Base-by-base conservation (phyloP, 2,113 vertebrate genomes). In the Turdus rufiventris region DNA sequence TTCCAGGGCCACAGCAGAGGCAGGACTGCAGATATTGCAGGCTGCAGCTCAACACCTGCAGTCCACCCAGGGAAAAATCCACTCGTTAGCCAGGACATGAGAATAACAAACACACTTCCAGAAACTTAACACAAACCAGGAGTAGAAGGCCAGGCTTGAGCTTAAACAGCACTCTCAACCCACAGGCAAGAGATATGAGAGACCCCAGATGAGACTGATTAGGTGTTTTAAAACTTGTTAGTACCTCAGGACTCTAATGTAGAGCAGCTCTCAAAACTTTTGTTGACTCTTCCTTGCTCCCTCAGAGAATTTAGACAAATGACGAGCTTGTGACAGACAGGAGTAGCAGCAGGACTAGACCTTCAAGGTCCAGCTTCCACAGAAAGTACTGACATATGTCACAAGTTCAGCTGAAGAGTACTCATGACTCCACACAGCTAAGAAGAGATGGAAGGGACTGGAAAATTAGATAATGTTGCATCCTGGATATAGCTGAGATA, bases 61-160 rank as follows among this genome's bases (percentile, higher is more conserved):
- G 5, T 6, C 12, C 9, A 10, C 15, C 10, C 24, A 1, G 14
- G 34, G 28, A 43, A 63, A 81, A 81, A 74, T 9, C 12, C 8
- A 21, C 9, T 53, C 13, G 8, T 8, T 4, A 82, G 6, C 25
- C 14, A 54, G 25, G 2, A 18, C 12, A 8, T 1, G 1, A 62
- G 7, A 34, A 2, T 4, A 50, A 8, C 13, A 76, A 51, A 9
- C 23, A 42, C 4, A 10, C 5, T 40, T 51, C 20, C 6, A 72
- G 25, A 53, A 72, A 1, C 6, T 65, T 33, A 29, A 12, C 14
- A n/a, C 12, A 62, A 3, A 8, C 25, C 11, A 50, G 6, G 1
- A 24, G 2, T 33, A 25, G 10, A 26, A 4, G 4, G 9, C 24
- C 18, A 47, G 14, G 7, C 20, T 80, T 81, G 47, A 74, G 5